Conservation (phyloP, 2,888 invertebrate genomes). For the Drosophila tanythrix region DNA sequence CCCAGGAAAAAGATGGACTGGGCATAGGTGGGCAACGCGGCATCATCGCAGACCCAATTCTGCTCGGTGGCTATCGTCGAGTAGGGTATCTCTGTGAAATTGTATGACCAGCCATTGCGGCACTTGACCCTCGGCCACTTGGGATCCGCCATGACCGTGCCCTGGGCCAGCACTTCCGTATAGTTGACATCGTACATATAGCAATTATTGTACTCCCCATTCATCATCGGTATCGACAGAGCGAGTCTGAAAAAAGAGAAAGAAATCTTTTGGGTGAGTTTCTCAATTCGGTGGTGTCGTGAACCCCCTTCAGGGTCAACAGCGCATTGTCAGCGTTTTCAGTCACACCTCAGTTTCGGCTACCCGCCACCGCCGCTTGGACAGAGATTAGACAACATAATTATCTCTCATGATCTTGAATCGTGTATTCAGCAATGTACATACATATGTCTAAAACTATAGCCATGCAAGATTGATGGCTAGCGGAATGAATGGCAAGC, state of each 20-base stretch:
- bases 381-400: constrained; percentile 41
- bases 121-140: constrained; percentile 90
- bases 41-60: constrained; percentile 94
- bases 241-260: constrained; percentile 86
- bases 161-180: constrained; percentile 87
- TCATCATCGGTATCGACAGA: constrained; percentile 89
- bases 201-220: constrained; percentile 88
- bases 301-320: constrained; percentile 47
- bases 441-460: constrained; percentile 34
- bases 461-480: constrained; percentile 41
- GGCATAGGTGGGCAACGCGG: constrained; percentile 90
- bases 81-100: constrained; percentile 92
- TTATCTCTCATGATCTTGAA: constrained; percentile 55
- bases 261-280: constrained; percentile 20
- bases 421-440: constrained; percentile 25
- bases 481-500: not conserved
- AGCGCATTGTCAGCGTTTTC: constrained; percentile 47
- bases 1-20: constrained; percentile 95
- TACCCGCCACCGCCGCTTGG: not conserved
- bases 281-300: constrained; percentile 43
- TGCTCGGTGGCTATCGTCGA: constrained; percentile 93
- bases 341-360: constrained; percentile 4
- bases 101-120: constrained; percentile 92
- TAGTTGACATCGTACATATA: constrained; percentile 92
- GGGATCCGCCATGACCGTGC: constrained; percentile 86